Percentiles rank a stretch among this genome's conserved stretches.
These are phyloP conservation scores for Dicyrtoma fusca DNA, from an alignment of 2,888 invertebrate genomes.

Conservation along the genomic window DNA sequence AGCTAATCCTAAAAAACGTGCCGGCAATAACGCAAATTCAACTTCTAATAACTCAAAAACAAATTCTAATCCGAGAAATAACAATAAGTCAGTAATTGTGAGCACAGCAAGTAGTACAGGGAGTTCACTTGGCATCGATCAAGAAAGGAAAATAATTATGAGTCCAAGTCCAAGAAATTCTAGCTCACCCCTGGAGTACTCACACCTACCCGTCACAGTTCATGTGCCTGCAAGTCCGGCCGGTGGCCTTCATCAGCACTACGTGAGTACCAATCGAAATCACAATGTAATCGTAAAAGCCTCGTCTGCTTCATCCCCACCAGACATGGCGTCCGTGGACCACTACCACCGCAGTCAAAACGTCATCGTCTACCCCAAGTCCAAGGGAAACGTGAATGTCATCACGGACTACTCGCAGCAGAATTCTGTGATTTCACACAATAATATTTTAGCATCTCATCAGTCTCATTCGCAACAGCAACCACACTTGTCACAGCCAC, in stretches of 20 bases:
- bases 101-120: conserved; percentile 42
- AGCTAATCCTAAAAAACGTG: conserved; percentile 5
- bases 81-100: conserved; percentile 53
- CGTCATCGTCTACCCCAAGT: conserved; percentile 56
- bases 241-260: conserved; percentile 37
- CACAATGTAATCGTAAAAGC: conserved; percentile 54
- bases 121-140: conserved; percentile 24
- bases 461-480: conserved; percentile 44
- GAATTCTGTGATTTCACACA: conserved; percentile 30
- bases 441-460: conserved; percentile 42
- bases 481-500: conserved; percentile 41
- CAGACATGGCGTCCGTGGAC: conserved; percentile 44
- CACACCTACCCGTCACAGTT: conserved; percentile 50
- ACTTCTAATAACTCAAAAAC: conserved; percentile 25
- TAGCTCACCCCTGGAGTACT: conserved; percentile 39
- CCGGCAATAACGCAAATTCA: background rate
- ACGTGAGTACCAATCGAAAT: conserved; percentile 26
- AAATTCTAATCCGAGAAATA: conserved; percentile 21
- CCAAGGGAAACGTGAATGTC: conserved; percentile 36
- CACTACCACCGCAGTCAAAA: conserved; percentile 47
- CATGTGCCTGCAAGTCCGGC: conserved; percentile 48
- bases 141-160: conserved; percentile 54
- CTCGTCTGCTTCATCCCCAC: conserved; percentile 43
- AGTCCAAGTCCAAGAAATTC: conserved; percentile 52
- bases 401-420: conserved; percentile 27